A percentile compares a stretch with the other conserved stretches of the same genome.
Conservation (phyloP, 2,888 invertebrate genomes). For the Tachystola acroxantha region DNA sequence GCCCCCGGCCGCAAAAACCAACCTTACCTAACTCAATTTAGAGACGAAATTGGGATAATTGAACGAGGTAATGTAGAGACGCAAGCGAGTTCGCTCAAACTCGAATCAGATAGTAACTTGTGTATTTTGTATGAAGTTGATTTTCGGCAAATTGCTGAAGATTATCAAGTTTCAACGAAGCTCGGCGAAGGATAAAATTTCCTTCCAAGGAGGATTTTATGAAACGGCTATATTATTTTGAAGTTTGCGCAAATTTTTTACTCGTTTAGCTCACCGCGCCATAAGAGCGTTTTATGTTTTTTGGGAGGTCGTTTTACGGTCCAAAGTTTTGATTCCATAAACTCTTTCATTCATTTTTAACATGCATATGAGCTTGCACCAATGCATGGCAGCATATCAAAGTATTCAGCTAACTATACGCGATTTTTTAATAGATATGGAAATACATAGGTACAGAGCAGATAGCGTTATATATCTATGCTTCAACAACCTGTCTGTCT, state of each 20-base stretch:
- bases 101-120: constrained; percentile 55
- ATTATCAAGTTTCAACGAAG: constrained; percentile 40
- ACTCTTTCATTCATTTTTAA: background rate
- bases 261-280: background rate
- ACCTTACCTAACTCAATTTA: constrained; percentile 34
- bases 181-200: constrained; percentile 10
- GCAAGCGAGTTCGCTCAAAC: constrained; percentile 42
- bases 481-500: too few species aligned
- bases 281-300: background rate
- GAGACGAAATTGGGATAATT: constrained; percentile 32
- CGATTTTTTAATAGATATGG: too few species aligned
- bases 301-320: background rate
- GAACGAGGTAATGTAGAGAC: constrained; percentile 36
- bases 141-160: constrained; percentile 43
- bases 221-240: constrained; percentile 7
- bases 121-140: constrained; percentile 49
- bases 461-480: too few species aligned
- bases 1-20: constrained; percentile 28
- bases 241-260: constrained; percentile 7
- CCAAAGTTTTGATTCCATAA: background rate
- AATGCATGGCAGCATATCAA: too few species aligned
- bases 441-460: too few species aligned
- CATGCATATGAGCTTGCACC: too few species aligned
- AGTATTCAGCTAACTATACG: too few species aligned
- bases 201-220: constrained; percentile 6